These are phyloP conservation scores for Sebastes cheni DNA, from an alignment of 2,797 vertebrate species.

Conservation along the genomic window DNA sequence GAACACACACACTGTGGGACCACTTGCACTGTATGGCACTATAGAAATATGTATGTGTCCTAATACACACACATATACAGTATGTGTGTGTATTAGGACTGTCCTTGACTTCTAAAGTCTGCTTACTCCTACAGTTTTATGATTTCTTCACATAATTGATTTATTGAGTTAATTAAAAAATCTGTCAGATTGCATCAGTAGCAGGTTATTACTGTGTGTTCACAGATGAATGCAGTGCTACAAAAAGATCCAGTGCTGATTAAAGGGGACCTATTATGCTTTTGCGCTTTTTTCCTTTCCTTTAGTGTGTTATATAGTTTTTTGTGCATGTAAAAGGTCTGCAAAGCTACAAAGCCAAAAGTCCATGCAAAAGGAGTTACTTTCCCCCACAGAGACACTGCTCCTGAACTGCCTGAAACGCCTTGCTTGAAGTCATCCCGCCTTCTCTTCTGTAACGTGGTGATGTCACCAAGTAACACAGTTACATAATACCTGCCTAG, in stretches of 20 bases:
- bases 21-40: constrained; percentile 65
- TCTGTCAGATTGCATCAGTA: neutral
- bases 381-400: no score
- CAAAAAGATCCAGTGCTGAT: neutral
- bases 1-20: constrained; percentile 63
- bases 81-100: neutral
- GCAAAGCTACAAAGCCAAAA: no score
- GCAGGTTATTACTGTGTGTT: neutral
- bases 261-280: neutral
- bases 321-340: no score
- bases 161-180: neutral
- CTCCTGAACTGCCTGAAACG: no score
- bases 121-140: neutral
- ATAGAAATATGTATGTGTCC: neutral
- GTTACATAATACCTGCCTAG: no score
- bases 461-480: no score
- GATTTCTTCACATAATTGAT: neutral
- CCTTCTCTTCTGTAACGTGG: no score
- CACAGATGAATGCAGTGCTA: neutral
- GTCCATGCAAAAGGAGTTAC: no score
- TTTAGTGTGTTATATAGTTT: no score
- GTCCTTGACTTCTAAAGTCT: neutral
- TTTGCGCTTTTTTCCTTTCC: fast-evolving
- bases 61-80: neutral
- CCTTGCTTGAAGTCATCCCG: no score